Percentiles rank a stretch among this genome's conserved stretches.
These are phyloP conservation scores for Hypanus sabinus DNA, from an alignment of 2,113 vertebrate genomes.

Conservation along the genomic window DNA sequence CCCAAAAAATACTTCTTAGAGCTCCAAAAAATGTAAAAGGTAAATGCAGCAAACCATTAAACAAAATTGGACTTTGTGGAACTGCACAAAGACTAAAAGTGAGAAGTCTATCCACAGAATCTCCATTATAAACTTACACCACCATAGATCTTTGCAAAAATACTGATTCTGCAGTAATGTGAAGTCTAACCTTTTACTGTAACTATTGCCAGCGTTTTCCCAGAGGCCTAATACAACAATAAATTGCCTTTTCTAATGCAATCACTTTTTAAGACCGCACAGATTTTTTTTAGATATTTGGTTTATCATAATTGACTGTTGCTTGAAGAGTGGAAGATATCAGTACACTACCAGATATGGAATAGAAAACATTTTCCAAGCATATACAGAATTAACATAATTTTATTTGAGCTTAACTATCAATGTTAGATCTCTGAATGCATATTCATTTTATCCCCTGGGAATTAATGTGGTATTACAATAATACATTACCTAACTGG, in stretches of 20 bases:
- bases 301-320: constrained; percentile 15
- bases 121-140: background rate
- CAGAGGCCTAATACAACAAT: constrained; percentile 1
- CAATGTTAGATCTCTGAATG: background rate
- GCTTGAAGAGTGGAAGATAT: background rate
- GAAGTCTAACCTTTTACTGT: background rate
- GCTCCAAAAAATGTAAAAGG: background rate
- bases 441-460: background rate
- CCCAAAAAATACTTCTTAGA: background rate
- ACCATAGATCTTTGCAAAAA: background rate
- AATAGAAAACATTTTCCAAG: background rate
- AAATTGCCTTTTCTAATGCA: constrained; percentile 8
- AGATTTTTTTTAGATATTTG: background rate
- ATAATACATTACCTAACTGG: background rate
- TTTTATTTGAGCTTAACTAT: background rate
- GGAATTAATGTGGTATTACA: background rate
- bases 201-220: background rate
- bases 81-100: background rate
- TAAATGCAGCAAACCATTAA: background rate
- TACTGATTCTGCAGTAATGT: background rate
- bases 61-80: background rate
- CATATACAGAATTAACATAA: background rate
- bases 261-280: background rate
- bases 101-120: background rate
- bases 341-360: background rate